Base-by-base conservation (phyloP, 2,113 vertebrate species). In the Carassius gibelio region DNA sequence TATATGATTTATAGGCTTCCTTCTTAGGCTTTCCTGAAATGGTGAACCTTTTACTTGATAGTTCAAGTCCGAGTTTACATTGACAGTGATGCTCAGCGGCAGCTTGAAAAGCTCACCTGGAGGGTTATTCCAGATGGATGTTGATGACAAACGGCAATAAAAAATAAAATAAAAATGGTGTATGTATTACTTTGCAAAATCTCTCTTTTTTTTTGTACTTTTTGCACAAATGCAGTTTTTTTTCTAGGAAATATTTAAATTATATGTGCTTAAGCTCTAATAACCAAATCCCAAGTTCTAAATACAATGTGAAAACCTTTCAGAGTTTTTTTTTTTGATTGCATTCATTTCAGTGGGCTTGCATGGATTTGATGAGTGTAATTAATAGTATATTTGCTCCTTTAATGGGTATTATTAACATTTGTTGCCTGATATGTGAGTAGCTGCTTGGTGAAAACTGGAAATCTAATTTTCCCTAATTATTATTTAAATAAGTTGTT, bases 41-140 rank as follows among this genome's bases (percentile, higher is more conserved):
- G 36, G 5, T 11, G 1, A 13, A 48, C 14, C 21, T 74, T 74
- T 74, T 48, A 23, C 71, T 23, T 13, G 38, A 75, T n/a, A 11
- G 36, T 50, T 75, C 45, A 75, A 52, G 36, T 42, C n/a, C n/a
- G 52, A 45, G 38, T 17, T 69, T 34, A 69, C 8, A 34, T 14
- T 69, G 26, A 30, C 1, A 61, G 59, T n/a, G 3, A 61, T 61
- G 59, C 59, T 61, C 59, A 34, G n/a, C 8, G 57, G 59, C 23
- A 75, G 48, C n/a, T 75, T 75, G n/a, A 23, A 55, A 30, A 77
- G 50, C 75, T 77, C 75, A 77, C 75, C 50, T 57, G 8, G 26
- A 57, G 34, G 8, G 50, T 38, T 38, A 69, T 69, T 69, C 34
- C 34, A 69, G 50, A 55, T 57, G 23, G 23, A 55, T 7, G 2